Percentiles rank a stretch among this genome's conserved stretches.
phyloP scores from a whole-genome alignment of 2,113 vertebrate genomes.

The Etheostoma spectabile region DNA sequence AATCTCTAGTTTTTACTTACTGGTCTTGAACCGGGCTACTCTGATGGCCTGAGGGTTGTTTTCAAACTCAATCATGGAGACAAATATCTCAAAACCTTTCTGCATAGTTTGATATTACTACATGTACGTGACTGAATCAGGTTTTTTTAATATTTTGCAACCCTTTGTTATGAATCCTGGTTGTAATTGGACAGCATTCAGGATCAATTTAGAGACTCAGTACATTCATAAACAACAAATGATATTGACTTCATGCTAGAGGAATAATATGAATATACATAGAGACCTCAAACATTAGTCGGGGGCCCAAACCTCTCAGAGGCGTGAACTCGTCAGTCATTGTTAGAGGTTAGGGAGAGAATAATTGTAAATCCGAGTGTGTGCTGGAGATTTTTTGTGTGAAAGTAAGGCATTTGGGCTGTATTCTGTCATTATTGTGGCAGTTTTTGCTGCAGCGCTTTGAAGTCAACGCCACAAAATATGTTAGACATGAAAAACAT shows the following conservation, averaged over 20 bases:
- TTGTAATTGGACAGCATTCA: background rate
- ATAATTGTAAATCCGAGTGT: constrained; percentile 41
- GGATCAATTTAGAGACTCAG: background rate
- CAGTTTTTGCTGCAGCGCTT: constrained; percentile 13
- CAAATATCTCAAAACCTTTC: background rate
- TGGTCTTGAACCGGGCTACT: too few species aligned
- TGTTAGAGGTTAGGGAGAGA: constrained; percentile 21
- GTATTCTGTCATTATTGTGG: constrained; percentile 47
- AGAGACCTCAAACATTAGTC: constrained; percentile 14
- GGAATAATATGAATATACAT: background rate
- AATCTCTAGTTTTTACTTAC: too few species aligned
- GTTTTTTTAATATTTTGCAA: background rate
- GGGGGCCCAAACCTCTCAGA: constrained; percentile 3
- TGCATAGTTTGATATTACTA: background rate
- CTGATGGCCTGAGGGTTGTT: too few species aligned
- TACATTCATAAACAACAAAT: background rate
- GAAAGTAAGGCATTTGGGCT: constrained; percentile 20
- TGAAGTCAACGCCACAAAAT: background rate
- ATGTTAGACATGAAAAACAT: background rate
- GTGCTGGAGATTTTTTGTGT: constrained; percentile 25
- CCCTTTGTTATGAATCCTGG: background rate
- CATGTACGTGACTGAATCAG: background rate
- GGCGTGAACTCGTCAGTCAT: constrained; percentile 59
- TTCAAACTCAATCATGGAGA: background rate
- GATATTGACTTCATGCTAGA: background rate